Percentiles rank a stretch among this genome's conserved stretches.
Evolutionary conservation across 2,113 vertebrate species (phyloP).

Genomic region (Atherinomorus stipes): DNA sequence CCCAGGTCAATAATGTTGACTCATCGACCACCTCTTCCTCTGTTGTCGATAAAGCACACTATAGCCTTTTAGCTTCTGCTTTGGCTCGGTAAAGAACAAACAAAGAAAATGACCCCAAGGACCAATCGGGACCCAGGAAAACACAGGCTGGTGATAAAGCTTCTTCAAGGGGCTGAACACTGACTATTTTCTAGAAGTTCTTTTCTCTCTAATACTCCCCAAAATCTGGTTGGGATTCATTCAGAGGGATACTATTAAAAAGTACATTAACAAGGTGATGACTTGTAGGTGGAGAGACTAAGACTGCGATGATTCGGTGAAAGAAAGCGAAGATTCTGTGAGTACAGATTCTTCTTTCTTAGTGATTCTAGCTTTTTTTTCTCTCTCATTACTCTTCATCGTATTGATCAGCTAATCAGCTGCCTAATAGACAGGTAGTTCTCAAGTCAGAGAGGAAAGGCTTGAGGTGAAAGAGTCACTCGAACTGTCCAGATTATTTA

Average conservation of each 20-base stretch:
- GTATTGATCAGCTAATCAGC: slow-evolving; percentile 68
- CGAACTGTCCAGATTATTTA: slow-evolving; percentile 60
- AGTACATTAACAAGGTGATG: slow-evolving; percentile 57
- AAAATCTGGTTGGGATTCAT: slow-evolving; percentile 53
- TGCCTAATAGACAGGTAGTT: slow-evolving; percentile 65
- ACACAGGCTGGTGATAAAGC: slow-evolving; percentile 26
- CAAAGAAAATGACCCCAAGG: slow-evolving; percentile 52
- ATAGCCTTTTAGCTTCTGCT: slow-evolving; percentile 58
- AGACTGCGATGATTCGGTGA: slow-evolving; percentile 30
- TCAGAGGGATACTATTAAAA: slow-evolving; percentile 29
- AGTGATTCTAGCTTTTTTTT: slow-evolving; percentile 34
- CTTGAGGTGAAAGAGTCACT: slow-evolving; percentile 50
- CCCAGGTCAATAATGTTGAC: slow-evolving; percentile 74
- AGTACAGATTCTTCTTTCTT: slow-evolving; percentile 28
- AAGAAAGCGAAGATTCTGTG: slow-evolving; percentile 50
- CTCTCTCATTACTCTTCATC: slow-evolving; percentile 55
- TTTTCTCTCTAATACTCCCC: slow-evolving; percentile 33
- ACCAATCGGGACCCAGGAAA: slow-evolving; percentile 28
- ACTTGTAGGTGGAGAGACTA: slow-evolving; percentile 46
- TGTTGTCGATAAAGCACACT: slow-evolving; percentile 61
- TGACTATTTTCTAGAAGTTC: slow-evolving; percentile 11
- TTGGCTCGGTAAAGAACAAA: slow-evolving; percentile 44
- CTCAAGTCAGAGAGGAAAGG: slow-evolving; percentile 37
- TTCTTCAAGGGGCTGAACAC: slow-evolving; percentile 3
- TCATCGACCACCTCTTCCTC: slow-evolving; percentile 52